Base-by-base conservation (phyloP, 2,113 vertebrate species). In the Takifugu bimaculatus region DNA sequence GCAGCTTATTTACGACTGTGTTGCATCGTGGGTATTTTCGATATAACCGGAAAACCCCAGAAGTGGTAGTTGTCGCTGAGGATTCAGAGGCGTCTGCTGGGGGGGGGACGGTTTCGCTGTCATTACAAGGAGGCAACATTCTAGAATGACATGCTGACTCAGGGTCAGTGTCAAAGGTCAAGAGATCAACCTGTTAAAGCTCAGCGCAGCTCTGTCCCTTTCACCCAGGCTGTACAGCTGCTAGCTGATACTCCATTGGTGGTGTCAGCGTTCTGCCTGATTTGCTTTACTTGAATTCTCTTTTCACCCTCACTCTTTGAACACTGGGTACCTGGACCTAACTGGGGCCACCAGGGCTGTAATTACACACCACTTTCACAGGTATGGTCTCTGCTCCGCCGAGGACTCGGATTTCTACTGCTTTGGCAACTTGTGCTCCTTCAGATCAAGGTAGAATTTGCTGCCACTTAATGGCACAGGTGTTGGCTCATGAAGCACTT, bases 281-380 rank as follows among this genome's bases (percentile, higher is more conserved):
- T 55, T 35, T 47, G 26, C 55, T 68, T 62, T 73, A 57, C 62
- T 73, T 65, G 60, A 55, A 58, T 50, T 54, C 45, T 57, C 9
- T 9, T 28, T 59, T 50, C 25, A 52, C 65, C 58, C n/a, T 53
- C 48, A 74, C 54, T 78, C 82, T 63, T 72, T 50, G 13, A 45
- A 47, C 68, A 51, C 1, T 32, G 35, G 39, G 44, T 54, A 68
- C 63, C 42, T 35, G 50, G 50, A 59, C 69, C 77, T 85, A 86
- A 81, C 81, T 84, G 70, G 74, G 65, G 50, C 59, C 64, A 58
- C 51, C 12, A 2, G 43, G 55, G 70, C 42, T 57, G 58, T 81
- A 86, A 84, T 86, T 77, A 75, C 45, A 74, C 29, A 56, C 74
- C 75, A 54, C 73, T 51, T 75, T 73, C 62, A 63, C 57, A 50